Base-by-base conservation (phyloP, 2,888 invertebrate genomes). In the Sesia bembeciformis region DNA sequence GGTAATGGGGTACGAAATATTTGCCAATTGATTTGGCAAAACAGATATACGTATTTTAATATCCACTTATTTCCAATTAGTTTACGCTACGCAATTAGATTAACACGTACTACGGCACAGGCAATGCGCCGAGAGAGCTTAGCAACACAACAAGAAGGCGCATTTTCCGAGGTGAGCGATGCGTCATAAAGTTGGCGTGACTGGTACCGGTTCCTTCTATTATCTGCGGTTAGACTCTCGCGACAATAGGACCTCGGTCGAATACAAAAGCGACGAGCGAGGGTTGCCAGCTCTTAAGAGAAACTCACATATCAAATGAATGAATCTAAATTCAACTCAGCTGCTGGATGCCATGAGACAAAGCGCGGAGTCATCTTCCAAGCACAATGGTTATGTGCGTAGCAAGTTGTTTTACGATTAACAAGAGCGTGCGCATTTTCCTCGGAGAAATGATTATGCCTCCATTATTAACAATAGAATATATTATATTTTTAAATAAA, bases 201-300 rank as follows among this genome's bases (percentile, higher is more conserved):
- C 71, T 70, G 70, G 70, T 64, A 84, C 84, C 83, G 81, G 84
- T 84, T 80, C 69, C 51, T 64, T 69, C 71, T 70, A 77, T 83
- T 80, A 78, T 79, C 69, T 71, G 73, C 70, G 77, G 75, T 72
- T 74, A 75, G 78, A 73, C 70, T 76, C 65, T 71, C 68, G 72
- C 74, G 66, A 78, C 77, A 71, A 72, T 62, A 62, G 67, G 67
- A 68, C 77, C 77, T 76, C 76, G 75, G 75, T 73, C 57, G 67
- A 68, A 76, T 77, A 78, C 74, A 77, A 76, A 80, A 72, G 76
- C 74, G 64, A 62, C 64, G 66, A 73, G 68, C 72, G 74, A 72
- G 74, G 68, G 68, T 76, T 68, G 62, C 63, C 62, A 71, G 70
- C 70, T 68, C 72, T 52, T 38, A 7, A 4, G 57, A 54, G n/a